Percentiles rank a stretch among this genome's conserved stretches.
These are phyloP conservation scores for Drosophila helvetica DNA, from an alignment of 2,888 invertebrate species.

Conservation along the genomic window DNA sequence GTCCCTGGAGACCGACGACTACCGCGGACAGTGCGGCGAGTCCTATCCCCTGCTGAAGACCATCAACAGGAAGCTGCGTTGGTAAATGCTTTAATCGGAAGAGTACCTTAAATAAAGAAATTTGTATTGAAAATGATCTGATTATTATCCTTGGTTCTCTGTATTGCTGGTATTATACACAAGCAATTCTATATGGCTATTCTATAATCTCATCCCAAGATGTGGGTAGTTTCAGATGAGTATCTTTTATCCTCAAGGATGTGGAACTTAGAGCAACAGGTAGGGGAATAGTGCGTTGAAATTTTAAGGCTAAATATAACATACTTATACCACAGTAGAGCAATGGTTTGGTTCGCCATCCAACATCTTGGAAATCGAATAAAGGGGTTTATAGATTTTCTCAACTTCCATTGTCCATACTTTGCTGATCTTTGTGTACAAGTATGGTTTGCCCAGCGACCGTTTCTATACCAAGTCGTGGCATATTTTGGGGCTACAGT, in stretches of 20 bases:
- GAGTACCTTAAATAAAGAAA: not conserved
- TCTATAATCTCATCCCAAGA: too few relatives aligned
- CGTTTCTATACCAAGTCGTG: not conserved
- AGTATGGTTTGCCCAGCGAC: too few relatives aligned
- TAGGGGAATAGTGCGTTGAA: not conserved
- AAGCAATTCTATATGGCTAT: too few relatives aligned
- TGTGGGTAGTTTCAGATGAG: too few relatives aligned
- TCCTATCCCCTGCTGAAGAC: constrained; percentile 87
- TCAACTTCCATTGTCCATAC: not conserved
- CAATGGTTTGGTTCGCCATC: too few relatives aligned
- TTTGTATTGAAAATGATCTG: not conserved
- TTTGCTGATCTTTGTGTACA: not conserved
- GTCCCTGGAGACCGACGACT: constrained; percentile 96
- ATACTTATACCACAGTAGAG: too few relatives aligned
- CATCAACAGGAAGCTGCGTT: constrained; percentile 66
- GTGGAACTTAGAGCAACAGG: too few relatives aligned
- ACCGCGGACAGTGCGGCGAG: constrained; percentile 90
- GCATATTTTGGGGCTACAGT: not conserved
- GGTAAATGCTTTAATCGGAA: constrained; percentile 41
- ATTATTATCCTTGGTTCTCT: too few relatives aligned
- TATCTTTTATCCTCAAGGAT: too few relatives aligned
- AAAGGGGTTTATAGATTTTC: too few relatives aligned
- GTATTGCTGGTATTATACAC: too few relatives aligned
- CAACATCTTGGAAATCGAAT: too few relatives aligned
- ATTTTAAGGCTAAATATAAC: not conserved